These are phyloP conservation scores for Steinernema carpocapsae DNA, from an alignment of 2,888 invertebrate species.

Conservation along the genomic window DNA sequence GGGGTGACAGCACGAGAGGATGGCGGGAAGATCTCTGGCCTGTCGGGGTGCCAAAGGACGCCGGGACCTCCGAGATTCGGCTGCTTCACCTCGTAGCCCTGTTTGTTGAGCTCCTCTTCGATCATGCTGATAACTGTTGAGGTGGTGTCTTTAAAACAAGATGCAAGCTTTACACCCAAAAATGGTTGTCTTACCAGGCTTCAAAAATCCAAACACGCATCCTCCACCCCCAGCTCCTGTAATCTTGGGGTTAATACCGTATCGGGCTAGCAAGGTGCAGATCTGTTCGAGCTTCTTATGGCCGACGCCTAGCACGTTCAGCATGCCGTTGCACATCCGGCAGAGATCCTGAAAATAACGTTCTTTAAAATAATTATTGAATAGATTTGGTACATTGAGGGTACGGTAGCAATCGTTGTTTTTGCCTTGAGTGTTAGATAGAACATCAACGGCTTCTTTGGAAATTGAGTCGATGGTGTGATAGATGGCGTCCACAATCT, in stretches of 20 bases:
- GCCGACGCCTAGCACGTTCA: slow-evolving; percentile 82
- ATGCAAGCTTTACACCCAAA: not conserved
- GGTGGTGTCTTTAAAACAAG: slow-evolving; percentile 40
- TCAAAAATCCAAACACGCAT: slow-evolving; percentile 77
- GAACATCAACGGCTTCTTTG: slow-evolving; percentile 70
- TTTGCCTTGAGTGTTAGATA: slow-evolving; percentile 38
- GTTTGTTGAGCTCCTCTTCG: slow-evolving; percentile 38
- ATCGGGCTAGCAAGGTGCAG: slow-evolving; percentile 60
- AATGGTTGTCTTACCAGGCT: slow-evolving; percentile 60
- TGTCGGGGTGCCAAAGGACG: slow-evolving; percentile 35
- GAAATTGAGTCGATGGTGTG: slow-evolving; percentile 79
- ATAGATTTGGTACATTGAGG: slow-evolving; percentile 24
- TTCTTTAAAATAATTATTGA: slow-evolving; percentile 52
- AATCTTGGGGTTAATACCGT: slow-evolving; percentile 81
- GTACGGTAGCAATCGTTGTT: slow-evolving; percentile 1
- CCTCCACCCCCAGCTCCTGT: slow-evolving; percentile 99
- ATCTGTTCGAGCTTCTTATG: slow-evolving; percentile 80
- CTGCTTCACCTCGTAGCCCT: slow-evolving; percentile 43
- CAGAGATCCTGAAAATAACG: slow-evolving; percentile 76
- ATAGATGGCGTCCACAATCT: slow-evolving; percentile 78
- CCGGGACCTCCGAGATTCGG: slow-evolving; percentile 39
- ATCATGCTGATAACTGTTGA: slow-evolving; percentile 39
- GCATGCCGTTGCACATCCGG: slow-evolving; percentile 84
- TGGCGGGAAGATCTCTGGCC: not conserved
- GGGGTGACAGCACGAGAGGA: slow-evolving; percentile 2